Conservation (phyloP, 2,797 vertebrate species). For the Aldrovandia affinis region DNA sequence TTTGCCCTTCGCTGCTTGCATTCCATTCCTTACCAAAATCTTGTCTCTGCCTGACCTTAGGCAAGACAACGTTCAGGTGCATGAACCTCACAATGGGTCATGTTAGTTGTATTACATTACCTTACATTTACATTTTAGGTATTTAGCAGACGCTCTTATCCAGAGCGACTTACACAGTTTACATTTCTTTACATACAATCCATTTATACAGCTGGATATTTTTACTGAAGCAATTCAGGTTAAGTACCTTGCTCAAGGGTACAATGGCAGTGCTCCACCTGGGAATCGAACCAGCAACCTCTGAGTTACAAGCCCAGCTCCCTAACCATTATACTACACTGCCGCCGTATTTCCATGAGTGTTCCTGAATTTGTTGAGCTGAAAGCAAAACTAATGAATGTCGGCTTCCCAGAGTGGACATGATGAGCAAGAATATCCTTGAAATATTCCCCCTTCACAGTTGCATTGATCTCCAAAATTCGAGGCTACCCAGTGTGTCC, state of each 20-base stretch:
- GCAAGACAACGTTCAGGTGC: slow-evolving; percentile 53
- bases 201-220: too few species aligned
- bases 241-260: too few species aligned
- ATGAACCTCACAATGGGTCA: not conserved
- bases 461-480: not conserved
- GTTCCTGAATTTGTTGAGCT: not conserved
- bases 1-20: slow-evolving; percentile 57
- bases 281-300: too few species aligned
- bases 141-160: too few species aligned
- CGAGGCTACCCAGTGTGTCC: not conserved
- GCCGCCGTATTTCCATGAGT: not conserved
- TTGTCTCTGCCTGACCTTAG: slow-evolving; percentile 37
- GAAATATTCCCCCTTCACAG: not conserved
- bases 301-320: too few species aligned
- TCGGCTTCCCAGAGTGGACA: not conserved
- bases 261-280: too few species aligned
- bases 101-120: too few species aligned
- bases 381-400: not conserved
- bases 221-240: too few species aligned
- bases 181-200: too few species aligned
- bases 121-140: too few species aligned
- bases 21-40: slow-evolving; percentile 55
- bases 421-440: slow-evolving; percentile 4
- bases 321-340: too few species aligned
- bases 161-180: too few species aligned